Percentiles rank a stretch among this genome's conserved stretches.
Conservation (phyloP, 2,113 vertebrate species). For the Speoplatyrhinus poulsoni region DNA sequence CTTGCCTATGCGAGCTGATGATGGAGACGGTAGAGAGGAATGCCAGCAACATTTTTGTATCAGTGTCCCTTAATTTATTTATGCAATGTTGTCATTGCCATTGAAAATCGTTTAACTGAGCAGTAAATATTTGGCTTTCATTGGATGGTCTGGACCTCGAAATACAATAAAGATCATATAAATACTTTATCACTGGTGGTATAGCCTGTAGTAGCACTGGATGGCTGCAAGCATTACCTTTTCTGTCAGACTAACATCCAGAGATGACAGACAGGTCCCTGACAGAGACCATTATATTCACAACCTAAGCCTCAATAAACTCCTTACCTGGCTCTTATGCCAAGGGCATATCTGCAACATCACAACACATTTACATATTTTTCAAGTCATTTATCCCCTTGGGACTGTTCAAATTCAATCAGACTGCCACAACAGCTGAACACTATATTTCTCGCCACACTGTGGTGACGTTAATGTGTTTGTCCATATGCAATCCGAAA, state of each 20-base stretch:
- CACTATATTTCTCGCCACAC: not conserved
- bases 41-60: not conserved
- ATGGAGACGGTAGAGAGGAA: no score
- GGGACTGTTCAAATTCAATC: slow-evolving; percentile 31
- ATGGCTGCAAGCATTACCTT: slow-evolving; percentile 15
- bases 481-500: no score
- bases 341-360: slow-evolving; percentile 11
- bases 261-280: slow-evolving; percentile 33
- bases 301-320: slow-evolving; percentile 44
- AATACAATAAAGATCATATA: not conserved
- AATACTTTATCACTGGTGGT: not conserved
- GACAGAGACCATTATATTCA: slow-evolving; percentile 38
- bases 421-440: not conserved
- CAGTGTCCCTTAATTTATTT: not conserved
- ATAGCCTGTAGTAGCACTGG: not conserved
- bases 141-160: not conserved
- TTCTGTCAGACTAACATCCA: slow-evolving; percentile 46
- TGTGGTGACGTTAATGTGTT: not conserved
- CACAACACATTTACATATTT: slow-evolving; percentile 26
- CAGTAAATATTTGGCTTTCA: no score
- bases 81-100: not conserved
- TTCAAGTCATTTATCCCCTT: not conserved
- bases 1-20: no score
- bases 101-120: not conserved
- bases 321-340: slow-evolving; percentile 12